These are phyloP conservation scores for Oryzias woworae DNA, from an alignment of 2,113 vertebrate genomes.

Conservation along the genomic window DNA sequence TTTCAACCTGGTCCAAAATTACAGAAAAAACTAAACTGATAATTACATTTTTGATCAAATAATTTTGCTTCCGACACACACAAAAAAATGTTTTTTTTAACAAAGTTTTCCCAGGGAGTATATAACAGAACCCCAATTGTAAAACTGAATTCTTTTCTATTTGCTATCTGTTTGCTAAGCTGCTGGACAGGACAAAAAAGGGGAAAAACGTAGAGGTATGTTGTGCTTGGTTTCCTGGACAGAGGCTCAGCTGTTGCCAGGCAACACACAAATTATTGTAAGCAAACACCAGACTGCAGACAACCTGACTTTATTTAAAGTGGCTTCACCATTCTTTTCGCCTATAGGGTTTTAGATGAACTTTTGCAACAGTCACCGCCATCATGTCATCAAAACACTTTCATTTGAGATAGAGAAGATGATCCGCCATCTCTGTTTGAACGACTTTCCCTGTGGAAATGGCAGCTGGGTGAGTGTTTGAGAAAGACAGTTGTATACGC, in stretches of 20 bases:
- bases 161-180: too few species aligned
- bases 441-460: conserved; percentile 81
- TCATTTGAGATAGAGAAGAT: conserved; percentile 70
- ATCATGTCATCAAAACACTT: conserved; percentile 49
- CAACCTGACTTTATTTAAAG: background rate
- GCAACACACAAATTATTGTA: conserved; percentile 44
- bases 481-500: too few species aligned
- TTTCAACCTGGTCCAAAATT: too few species aligned
- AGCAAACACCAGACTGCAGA: conserved; percentile 30
- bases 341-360: background rate
- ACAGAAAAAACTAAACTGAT: too few species aligned
- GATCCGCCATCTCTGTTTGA: conserved; percentile 73
- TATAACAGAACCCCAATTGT: too few species aligned
- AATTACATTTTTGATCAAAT: too few species aligned
- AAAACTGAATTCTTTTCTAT: too few species aligned
- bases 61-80: too few species aligned
- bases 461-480: conserved; percentile 82
- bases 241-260: conserved; percentile 47
- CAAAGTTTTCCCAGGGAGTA: too few species aligned
- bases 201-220: background rate
- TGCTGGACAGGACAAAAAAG: too few species aligned
- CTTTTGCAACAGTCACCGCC: background rate
- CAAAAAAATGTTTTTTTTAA: too few species aligned
- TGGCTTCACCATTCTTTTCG: background rate
- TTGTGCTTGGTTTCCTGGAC: background rate